Evolutionary conservation across 92 coral and sea anemone species (phyloP).

Genomic region (Paramuricea clavata): DNA sequence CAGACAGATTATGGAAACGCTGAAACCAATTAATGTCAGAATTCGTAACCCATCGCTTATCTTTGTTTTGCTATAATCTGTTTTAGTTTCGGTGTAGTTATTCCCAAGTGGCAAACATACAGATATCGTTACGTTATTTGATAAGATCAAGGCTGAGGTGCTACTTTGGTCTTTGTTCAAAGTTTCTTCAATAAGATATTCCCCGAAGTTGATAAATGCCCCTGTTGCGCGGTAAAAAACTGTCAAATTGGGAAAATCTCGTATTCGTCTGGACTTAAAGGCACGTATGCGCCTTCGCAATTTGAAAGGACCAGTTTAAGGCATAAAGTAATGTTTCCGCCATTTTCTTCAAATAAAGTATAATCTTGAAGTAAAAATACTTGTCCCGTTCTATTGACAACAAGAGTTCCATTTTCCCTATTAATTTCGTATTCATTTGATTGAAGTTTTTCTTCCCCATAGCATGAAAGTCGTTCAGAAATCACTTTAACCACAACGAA

Average conservation of each 20-base stretch:
- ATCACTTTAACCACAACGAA: neutral
- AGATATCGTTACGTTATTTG: neutral
- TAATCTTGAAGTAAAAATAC: neutral
- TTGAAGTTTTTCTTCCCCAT: neutral
- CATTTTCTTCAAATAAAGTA: neutral
- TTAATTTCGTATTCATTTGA: conserved; percentile 10
- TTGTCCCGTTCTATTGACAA: neutral
- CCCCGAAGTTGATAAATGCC: neutral
- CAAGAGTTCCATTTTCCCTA: neutral
- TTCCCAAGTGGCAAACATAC: conserved; percentile 1
- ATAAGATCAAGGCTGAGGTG: neutral
- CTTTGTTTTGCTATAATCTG: neutral
- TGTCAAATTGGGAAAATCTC: conserved; percentile 6
- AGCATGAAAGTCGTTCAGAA: neutral
- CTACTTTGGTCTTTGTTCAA: neutral
- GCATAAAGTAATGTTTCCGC: neutral
- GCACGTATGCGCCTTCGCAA: conserved; percentile 21
- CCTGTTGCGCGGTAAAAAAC: neutral
- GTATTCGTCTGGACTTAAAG: neutral
- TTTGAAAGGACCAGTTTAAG: neutral
- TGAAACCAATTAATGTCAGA: neutral
- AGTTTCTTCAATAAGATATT: neutral
- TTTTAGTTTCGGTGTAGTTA: neutral
- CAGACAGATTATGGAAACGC: neutral
- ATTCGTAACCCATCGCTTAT: neutral